Evolutionary conservation across 2,888 invertebrate species (phyloP).

Genomic region (Synanthedon tipuliformis): DNA sequence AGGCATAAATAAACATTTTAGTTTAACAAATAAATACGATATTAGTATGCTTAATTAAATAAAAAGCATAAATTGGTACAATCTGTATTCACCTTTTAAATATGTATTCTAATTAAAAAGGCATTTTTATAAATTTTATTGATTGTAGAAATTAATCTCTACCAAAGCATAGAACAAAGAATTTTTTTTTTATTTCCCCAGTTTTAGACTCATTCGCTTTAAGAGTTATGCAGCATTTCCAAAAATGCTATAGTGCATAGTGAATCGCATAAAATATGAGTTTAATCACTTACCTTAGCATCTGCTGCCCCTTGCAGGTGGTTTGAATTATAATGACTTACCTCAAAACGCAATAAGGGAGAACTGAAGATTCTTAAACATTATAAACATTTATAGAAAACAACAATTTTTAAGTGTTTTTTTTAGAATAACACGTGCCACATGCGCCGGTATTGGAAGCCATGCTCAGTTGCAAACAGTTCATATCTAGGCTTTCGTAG

Average conservation of each 20-base stretch:
- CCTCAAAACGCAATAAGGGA: slow-evolving; percentile 12
- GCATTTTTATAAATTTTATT: too few species aligned
- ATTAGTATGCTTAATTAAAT: too few species aligned
- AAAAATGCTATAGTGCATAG: neutral
- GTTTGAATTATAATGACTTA: neutral
- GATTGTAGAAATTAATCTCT: too few species aligned
- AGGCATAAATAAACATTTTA: too few species aligned
- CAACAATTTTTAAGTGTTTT: neutral
- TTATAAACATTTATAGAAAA: neutral
- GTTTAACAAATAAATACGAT: too few species aligned
- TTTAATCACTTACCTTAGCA: neutral
- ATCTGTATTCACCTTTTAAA: too few species aligned
- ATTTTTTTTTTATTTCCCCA: too few species aligned
- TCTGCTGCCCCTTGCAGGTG: neutral
- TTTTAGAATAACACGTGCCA: slow-evolving; percentile 24
- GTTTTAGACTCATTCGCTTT: too few species aligned
- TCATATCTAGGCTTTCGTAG: neutral
- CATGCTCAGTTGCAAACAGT: slow-evolving; percentile 53
- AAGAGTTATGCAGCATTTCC: too few species aligned
- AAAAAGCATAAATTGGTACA: too few species aligned
- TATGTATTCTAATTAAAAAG: too few species aligned
- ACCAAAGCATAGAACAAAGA: too few species aligned
- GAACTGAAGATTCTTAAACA: neutral
- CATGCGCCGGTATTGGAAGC: slow-evolving; percentile 54
- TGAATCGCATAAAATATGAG: neutral